Evolutionary conservation across 2,888 invertebrate species (phyloP).

Genomic region (Alentia gelatinosa): DNA sequence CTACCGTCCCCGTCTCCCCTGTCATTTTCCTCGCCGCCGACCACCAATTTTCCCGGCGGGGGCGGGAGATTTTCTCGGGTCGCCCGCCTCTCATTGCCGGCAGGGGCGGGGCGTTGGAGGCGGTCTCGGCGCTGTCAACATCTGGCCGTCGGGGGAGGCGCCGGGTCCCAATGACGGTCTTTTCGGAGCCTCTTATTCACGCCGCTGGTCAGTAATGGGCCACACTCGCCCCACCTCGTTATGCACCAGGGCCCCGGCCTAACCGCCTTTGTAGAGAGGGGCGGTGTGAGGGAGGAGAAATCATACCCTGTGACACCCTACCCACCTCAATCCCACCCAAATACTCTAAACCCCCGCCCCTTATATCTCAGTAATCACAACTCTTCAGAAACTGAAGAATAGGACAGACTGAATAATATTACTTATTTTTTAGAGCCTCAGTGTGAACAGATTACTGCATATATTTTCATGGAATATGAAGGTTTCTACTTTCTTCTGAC

Average conservation of each 20-base stretch:
- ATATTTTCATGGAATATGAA: too few species aligned
- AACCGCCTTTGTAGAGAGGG: neutral
- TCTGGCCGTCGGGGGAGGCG: slow-evolving; percentile 10
- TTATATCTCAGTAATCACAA: too few species aligned
- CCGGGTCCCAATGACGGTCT: neutral
- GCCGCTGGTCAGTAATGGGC: neutral
- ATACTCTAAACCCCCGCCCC: too few species aligned
- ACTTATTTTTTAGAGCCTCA: too few species aligned
- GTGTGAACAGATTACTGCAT: too few species aligned
- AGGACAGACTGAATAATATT: too few species aligned
- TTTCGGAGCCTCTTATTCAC: slow-evolving; percentile 22
- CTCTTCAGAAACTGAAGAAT: too few species aligned
- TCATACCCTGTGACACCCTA: neutral
- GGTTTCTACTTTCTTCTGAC: neutral
- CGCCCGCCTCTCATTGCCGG: neutral
- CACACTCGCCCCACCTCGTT: neutral
- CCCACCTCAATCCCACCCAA: neutral
- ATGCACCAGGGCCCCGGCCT: neutral
- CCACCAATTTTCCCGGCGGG: slow-evolving; percentile 13
- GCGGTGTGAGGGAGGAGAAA: neutral
- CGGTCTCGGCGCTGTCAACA: slow-evolving; percentile 31
- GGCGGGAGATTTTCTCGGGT: slow-evolving; percentile 29
- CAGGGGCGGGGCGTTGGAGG: slow-evolving; percentile 31
- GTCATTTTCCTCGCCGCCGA: neutral
- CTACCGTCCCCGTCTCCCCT: neutral